Conservation (phyloP, 2,888 invertebrate genomes). For the Stenchaetothrips biformis region DNA sequence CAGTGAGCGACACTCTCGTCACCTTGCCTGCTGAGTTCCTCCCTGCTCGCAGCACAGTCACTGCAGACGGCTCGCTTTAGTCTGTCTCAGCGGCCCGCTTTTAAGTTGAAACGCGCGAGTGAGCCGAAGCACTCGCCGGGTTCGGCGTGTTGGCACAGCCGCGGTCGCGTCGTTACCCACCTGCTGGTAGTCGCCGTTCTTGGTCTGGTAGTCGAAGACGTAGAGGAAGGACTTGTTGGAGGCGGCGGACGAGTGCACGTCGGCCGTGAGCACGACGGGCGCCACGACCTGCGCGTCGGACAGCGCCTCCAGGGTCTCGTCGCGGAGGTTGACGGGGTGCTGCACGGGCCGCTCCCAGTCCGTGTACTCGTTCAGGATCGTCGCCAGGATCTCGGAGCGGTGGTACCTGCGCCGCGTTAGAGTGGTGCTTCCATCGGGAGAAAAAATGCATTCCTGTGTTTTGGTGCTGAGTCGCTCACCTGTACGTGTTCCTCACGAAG, state of each 20-base stretch:
- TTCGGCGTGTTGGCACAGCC: no score
- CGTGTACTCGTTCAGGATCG: conserved; percentile 88
- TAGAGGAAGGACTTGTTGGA: conserved; percentile 71
- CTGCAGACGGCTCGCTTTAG: no score
- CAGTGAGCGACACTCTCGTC: no score
- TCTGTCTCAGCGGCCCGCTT: no score
- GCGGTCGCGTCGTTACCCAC: no score
- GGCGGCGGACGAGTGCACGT: conserved; percentile 50
- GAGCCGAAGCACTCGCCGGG: no score
- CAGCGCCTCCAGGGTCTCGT: conserved; percentile 87
- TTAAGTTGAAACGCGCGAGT: no score
- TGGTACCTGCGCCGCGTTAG: conserved; percentile 51
- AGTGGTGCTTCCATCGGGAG: not conserved
- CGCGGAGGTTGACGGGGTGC: conserved; percentile 82
- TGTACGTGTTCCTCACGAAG: conserved; percentile 88
- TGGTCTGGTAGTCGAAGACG: conserved; percentile 87
- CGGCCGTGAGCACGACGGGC: conserved; percentile 79
- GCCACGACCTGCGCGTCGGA: conserved; percentile 87
- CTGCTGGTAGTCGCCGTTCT: conserved; percentile 82
- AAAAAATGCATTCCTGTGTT: no score
- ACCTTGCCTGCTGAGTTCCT: no score
- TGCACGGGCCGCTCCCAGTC: conserved; percentile 92
- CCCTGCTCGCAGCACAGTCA: no score
- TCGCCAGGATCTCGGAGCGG: conserved; percentile 64
- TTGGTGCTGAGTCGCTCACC: no score